Conservation (phyloP, 2,113 vertebrate species). For the Petroica traversi region DNA sequence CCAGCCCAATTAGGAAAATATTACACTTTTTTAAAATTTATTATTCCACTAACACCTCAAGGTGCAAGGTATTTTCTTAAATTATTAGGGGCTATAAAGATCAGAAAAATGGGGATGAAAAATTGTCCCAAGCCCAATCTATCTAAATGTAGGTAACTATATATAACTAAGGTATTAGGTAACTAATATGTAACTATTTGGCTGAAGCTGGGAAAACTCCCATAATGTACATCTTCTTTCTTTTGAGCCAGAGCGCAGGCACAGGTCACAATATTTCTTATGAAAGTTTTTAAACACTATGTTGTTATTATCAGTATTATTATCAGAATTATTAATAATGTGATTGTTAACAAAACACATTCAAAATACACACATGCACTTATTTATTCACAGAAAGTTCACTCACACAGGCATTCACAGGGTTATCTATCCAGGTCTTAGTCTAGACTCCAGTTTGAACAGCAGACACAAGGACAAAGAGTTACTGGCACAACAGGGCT, state of each 20-base stretch:
- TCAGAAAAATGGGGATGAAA: neutral
- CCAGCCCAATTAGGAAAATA: neutral
- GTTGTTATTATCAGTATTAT: neutral
- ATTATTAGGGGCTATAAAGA: neutral
- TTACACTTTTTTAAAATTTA: neutral
- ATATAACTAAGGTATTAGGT: too few relatives aligned
- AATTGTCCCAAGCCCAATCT: neutral
- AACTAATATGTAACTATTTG: neutral
- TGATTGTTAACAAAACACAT: neutral
- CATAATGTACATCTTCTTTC: neutral
- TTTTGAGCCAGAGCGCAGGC: neutral
- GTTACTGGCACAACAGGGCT: neutral
- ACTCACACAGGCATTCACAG: neutral
- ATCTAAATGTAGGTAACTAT: neutral
- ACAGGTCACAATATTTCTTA: neutral
- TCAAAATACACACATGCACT: rapidly evolving
- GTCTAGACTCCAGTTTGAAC: neutral
- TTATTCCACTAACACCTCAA: neutral
- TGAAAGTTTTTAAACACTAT: neutral
- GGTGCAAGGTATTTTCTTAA: neutral
- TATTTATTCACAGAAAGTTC: neutral
- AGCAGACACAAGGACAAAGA: neutral
- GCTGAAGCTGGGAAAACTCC: neutral
- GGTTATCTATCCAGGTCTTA: neutral
- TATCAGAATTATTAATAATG: neutral